Conservation (phyloP, 1,140 invertebrate species). For the Ganaspis sp. region DNA sequence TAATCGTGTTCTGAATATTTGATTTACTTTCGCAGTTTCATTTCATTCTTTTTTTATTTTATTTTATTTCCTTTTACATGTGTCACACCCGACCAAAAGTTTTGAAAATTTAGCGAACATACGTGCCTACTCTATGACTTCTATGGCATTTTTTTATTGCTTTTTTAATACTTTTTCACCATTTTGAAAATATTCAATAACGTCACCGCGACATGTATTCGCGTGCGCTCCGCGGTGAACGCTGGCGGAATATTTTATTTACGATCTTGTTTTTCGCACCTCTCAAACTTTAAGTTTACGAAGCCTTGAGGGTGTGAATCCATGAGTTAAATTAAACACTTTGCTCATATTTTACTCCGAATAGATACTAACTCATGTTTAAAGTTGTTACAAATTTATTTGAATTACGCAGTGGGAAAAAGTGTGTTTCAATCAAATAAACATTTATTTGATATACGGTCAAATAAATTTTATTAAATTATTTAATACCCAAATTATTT, state of each 20-base stretch:
- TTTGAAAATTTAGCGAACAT: slow-evolving; percentile 42
- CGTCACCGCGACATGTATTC: slow-evolving; percentile 38
- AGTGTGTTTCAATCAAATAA: too few species aligned
- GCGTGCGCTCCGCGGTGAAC: slow-evolving; percentile 18
- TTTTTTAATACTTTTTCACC: slow-evolving; percentile 34
- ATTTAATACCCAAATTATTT: too few species aligned
- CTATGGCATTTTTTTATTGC: slow-evolving; percentile 5
- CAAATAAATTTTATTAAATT: too few species aligned
- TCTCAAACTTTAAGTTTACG: slow-evolving; percentile 9
- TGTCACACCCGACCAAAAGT: background rate
- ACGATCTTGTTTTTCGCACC: slow-evolving; percentile 42
- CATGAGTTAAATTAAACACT: background rate
- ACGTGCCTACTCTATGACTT: slow-evolving; percentile 30
- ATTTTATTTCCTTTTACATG: background rate
- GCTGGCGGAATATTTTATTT: slow-evolving; percentile 47
- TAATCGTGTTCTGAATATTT: background rate
- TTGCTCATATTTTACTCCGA: background rate
- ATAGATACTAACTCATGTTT: background rate
- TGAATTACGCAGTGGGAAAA: too few species aligned
- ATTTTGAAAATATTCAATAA: slow-evolving; percentile 37
- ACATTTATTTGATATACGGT: too few species aligned
- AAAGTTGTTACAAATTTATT: background rate
- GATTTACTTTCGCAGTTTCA: background rate
- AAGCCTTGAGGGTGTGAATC: background rate
- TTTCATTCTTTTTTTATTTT: background rate